A percentile compares a stretch with the other conserved stretches of the same genome.
Conservation (phyloP, 2,888 invertebrate genomes). For the Pyrrhosoma nymphula region DNA sequence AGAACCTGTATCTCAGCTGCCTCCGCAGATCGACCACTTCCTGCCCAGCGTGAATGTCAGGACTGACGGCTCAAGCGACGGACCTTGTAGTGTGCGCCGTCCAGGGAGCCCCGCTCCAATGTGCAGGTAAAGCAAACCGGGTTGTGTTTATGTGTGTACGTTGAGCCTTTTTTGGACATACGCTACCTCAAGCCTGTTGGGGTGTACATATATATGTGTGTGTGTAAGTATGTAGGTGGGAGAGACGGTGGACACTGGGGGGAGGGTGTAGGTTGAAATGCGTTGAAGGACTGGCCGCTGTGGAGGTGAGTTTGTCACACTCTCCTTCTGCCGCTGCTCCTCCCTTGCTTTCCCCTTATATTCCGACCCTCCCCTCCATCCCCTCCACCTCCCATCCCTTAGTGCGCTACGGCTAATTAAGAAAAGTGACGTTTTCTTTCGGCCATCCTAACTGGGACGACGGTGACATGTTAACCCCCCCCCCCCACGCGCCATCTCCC, state of each 20-base stretch:
- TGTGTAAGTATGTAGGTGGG: background rate
- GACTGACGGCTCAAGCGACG: conserved; percentile 86
- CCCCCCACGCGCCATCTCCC: too few relatives aligned
- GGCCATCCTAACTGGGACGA: background rate
- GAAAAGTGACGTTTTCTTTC: conserved; percentile 15
- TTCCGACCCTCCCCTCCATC: background rate
- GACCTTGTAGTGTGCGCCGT: conserved; percentile 90
- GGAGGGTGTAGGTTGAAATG: background rate
- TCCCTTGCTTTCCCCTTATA: too few relatives aligned
- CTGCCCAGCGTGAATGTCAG: conserved; percentile 85
- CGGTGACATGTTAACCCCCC: background rate
- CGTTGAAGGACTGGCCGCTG: background rate
- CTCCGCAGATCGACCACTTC: conserved; percentile 86
- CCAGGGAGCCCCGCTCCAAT: conserved; percentile 88
- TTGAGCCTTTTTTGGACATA: too few relatives aligned
- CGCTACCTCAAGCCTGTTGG: too few relatives aligned
- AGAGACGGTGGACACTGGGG: background rate
- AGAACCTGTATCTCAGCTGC: conserved; percentile 81
- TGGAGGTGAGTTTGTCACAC: background rate
- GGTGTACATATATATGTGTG: background rate
- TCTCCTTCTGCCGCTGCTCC: too few relatives aligned
- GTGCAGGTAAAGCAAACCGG: conserved; percentile 81
- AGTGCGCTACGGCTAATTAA: background rate
- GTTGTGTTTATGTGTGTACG: background rate
- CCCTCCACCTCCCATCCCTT: background rate